Evolutionary conservation across 2,113 vertebrate species (phyloP).

Genomic region (Camelus dromedarius): DNA sequence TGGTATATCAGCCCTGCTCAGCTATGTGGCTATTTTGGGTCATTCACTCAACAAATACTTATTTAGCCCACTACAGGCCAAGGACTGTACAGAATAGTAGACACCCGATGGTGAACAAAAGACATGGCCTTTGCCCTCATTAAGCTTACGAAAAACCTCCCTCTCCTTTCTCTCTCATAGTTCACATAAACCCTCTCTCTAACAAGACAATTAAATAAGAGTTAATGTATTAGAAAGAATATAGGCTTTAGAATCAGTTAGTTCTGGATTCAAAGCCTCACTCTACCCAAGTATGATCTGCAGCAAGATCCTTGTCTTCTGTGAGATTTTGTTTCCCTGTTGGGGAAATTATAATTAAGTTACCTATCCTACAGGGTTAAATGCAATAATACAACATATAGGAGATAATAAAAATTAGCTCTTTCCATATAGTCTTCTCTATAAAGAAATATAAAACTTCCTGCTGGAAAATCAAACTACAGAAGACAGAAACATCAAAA

Average conservation of each 20-base stretch:
- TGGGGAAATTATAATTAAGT: background rate
- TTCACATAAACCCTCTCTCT: background rate
- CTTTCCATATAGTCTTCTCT: background rate
- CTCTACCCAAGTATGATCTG: background rate
- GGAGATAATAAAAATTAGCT: background rate
- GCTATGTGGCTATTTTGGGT: background rate
- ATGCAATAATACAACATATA: background rate
- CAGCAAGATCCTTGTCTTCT: background rate
- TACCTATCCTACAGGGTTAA: background rate
- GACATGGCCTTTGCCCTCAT: background rate
- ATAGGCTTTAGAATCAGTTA: background rate
- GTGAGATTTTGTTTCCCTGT: background rate
- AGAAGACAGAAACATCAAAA: slow-evolving; percentile 41
- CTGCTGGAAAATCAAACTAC: slow-evolving; percentile 17
- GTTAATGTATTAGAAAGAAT: background rate
- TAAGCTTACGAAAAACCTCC: background rate
- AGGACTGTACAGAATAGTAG: background rate
- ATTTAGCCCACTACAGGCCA: background rate
- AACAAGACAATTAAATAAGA: slow-evolving; percentile 10
- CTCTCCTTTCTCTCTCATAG: background rate
- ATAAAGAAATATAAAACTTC: slow-evolving; percentile 13
- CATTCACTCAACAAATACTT: background rate
- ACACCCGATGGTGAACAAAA: background rate
- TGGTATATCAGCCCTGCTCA: background rate
- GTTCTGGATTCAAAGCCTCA: background rate